Percentiles rank a stretch among this genome's conserved stretches.
Evolutionary conservation across 2,797 vertebrate genomes (phyloP).

Genomic region (Chaetophractus vellerosus): DNA sequence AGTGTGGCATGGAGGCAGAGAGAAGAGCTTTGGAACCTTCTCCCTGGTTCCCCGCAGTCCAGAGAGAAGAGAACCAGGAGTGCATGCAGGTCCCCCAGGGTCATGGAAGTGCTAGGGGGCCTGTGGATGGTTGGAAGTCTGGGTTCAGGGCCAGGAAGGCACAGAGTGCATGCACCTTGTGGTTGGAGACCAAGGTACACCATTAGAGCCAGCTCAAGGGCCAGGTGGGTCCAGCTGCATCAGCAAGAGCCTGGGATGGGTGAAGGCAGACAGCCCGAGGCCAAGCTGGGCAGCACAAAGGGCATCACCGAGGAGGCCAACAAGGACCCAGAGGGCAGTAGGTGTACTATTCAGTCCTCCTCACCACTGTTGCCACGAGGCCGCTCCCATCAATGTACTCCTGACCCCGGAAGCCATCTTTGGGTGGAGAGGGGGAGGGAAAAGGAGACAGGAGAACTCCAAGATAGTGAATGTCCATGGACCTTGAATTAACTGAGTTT

Average conservation of each 20-base stretch:
- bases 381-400: no score
- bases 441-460: neutral
- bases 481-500: neutral
- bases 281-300: neutral
- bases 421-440: no score
- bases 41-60: neutral
- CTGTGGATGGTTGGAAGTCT: neutral
- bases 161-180: neutral
- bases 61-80: neutral
- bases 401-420: neutral
- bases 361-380: neutral
- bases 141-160: no score
- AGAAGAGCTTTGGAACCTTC: neutral
- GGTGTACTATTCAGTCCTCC: no score
- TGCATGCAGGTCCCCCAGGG: rapidly evolving
- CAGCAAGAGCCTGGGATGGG: rapidly evolving
- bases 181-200: neutral
- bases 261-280: neutral
- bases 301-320: neutral
- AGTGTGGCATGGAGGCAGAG: neutral
- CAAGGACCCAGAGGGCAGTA: neutral
- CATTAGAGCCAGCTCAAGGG: neutral
- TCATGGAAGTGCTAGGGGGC: neutral
- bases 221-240: neutral
- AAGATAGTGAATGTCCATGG: neutral